phyloP scores from a whole-genome alignment of 2,113 vertebrate genomes.

The Gambusia holbrooki region DNA sequence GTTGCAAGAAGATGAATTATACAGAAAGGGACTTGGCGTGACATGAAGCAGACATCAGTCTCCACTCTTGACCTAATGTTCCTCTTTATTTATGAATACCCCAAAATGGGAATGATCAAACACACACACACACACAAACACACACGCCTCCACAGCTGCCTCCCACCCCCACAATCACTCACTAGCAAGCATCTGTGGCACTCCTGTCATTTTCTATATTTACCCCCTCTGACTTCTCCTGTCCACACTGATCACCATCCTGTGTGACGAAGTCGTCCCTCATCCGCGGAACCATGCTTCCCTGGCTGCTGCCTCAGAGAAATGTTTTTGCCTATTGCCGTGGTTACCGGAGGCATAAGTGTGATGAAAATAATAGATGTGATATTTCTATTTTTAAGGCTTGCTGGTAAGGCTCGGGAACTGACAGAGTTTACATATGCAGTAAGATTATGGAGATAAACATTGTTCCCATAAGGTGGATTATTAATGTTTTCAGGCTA shows the following conservation, averaged over 20 bases:
- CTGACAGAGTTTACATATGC: slow-evolving; percentile 46
- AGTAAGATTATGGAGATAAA: neutral
- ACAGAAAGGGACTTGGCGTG: neutral
- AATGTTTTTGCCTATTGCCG: slow-evolving; percentile 62
- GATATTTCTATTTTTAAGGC: slow-evolving; percentile 37
- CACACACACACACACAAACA: neutral
- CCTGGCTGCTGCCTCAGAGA: slow-evolving; percentile 32
- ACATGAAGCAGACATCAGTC: slow-evolving; percentile 31
- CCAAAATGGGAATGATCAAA: slow-evolving; percentile 47
- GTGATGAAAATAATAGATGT: slow-evolving; percentile 69
- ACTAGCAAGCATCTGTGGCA: slow-evolving; percentile 64
- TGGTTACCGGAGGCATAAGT: slow-evolving; percentile 45
- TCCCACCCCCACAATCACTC: slow-evolving; percentile 52
- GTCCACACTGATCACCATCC: slow-evolving; percentile 64
- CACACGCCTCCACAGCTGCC: slow-evolving; percentile 54
- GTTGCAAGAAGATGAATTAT: neutral
- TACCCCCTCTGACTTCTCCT: slow-evolving; percentile 54
- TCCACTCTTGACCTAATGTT: slow-evolving; percentile 47
- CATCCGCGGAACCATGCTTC: slow-evolving; percentile 26
- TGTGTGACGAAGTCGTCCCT: slow-evolving; percentile 43
- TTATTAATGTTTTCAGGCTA: neutral
- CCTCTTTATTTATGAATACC: slow-evolving; percentile 58
- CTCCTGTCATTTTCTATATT: slow-evolving; percentile 77
- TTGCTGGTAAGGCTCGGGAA: slow-evolving; percentile 60
- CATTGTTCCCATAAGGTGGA: neutral